Base-by-base conservation (phyloP, 2,113 vertebrate species). In the Cyprinus carpio region DNA sequence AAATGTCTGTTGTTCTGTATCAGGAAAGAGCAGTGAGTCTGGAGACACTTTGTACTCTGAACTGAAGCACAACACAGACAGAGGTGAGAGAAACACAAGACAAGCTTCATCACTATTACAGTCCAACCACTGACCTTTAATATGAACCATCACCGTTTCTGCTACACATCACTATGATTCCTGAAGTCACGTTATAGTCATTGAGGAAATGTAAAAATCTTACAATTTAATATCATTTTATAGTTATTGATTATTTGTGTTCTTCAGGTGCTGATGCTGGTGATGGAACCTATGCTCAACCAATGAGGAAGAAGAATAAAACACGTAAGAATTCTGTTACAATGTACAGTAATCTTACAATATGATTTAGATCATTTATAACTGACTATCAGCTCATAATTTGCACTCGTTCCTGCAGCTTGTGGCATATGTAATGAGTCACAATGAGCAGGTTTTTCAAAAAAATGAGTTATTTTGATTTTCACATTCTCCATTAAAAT, bases 261-360 rank as follows among this genome's bases (percentile, higher is more conserved):
- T 15, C 7, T 23, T 60, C 37, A 84, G 82, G 6, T 1, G 37
- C 27, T 75, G 40, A 49, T 31, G 10, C 58, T 51, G 43, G 2
- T 34, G 43, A 77, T 77, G 40, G 20, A 23, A 77, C 60, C 7
- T 77, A 67, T 16, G 43, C 60, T 54, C 74, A 65, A 49, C 58
- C 65, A 27, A 27, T 51, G 9, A 75, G 15, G n/a, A 31, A 10
- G 10, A 64, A 1, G 20, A 76, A 75, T 7, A 43, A 27, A 25
- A 64, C 40, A 40, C 12, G 18, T 23, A 3, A 49, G 64, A 84
- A 60, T 75, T 34, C 6, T 64, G 1, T 27, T 27, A 29, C 12
- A 54, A 18, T 54, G 16, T 54, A 54, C 4, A 64, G 13, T 2
- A 13, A 64, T 64, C 6, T 69, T 7, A 69, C 29, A 20, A 34